Evolutionary conservation across 1,140 invertebrate species (phyloP).

Genomic region (Latrodectus geometricus): DNA sequence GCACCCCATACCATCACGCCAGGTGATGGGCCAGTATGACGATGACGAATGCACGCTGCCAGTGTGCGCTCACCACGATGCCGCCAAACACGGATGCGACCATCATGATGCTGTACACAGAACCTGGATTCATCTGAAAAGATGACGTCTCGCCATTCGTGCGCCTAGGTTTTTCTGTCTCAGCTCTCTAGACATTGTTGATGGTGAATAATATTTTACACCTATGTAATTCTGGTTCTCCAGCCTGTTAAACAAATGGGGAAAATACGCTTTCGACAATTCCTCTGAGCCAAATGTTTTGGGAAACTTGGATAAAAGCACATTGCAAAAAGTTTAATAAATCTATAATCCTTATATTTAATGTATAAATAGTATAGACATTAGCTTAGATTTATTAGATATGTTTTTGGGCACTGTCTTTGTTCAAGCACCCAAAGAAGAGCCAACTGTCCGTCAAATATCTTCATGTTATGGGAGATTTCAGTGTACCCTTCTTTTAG

Average conservation of each 20-base stretch:
- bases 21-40: too few relatives aligned
- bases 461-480: slow-evolving; percentile 56
- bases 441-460: slow-evolving; percentile 38
- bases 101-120: too few relatives aligned
- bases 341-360: slow-evolving; percentile 26
- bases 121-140: too few relatives aligned
- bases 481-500: not conserved
- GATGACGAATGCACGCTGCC: too few relatives aligned
- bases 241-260: slow-evolving; percentile 51
- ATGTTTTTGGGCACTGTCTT: not conserved
- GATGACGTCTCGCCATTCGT: too few relatives aligned
- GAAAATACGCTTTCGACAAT: slow-evolving; percentile 60
- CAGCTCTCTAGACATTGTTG: too few relatives aligned
- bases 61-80: too few relatives aligned
- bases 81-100: too few relatives aligned
- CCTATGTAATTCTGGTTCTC: slow-evolving; percentile 58
- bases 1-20: too few relatives aligned
- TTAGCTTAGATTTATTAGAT: not conserved
- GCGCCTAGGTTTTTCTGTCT: too few relatives aligned
- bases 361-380: too few relatives aligned
- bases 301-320: slow-evolving; percentile 39
- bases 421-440: slow-evolving; percentile 15
- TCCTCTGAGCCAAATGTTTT: slow-evolving; percentile 55
- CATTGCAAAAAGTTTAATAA: slow-evolving; percentile 52
- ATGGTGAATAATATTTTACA: too few relatives aligned